Evolutionary conservation across 2,797 vertebrate species (phyloP).

Genomic region (Bryconaethiops microstoma): DNA sequence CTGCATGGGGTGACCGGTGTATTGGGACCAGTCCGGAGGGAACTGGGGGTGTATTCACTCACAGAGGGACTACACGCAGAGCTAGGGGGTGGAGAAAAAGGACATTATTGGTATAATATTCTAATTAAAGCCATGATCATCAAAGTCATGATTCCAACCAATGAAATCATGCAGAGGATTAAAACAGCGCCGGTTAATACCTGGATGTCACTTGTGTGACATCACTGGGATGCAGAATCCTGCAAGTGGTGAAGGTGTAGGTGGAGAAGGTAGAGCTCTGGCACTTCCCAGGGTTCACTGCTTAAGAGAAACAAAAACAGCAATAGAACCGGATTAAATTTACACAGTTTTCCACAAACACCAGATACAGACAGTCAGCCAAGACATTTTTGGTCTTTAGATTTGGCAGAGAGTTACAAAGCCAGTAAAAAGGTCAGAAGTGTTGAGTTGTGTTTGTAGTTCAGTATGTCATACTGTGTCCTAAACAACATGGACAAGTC

Average conservation of each 20-base stretch:
- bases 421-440: too few relatives aligned
- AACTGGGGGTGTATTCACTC: slow-evolving; percentile 76
- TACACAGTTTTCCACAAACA: too few relatives aligned
- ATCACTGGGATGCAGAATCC: slow-evolving; percentile 94
- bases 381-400: neutral
- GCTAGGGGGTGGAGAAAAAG: slow-evolving; percentile 58
- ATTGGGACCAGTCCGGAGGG: slow-evolving; percentile 78
- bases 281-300: slow-evolving; percentile 92
- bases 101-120: neutral
- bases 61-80: slow-evolving; percentile 70
- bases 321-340: neutral
- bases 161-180: neutral
- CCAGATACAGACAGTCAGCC: neutral
- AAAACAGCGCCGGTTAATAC: slow-evolving; percentile 65
- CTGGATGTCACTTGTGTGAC: slow-evolving; percentile 92
- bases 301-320: slow-evolving; percentile 66
- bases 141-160: neutral
- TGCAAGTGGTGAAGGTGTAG: slow-evolving; percentile 95
- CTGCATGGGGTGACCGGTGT: slow-evolving; percentile 85
- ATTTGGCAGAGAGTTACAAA: too few relatives aligned
- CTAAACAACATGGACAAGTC: too few relatives aligned
- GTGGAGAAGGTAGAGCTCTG: slow-evolving; percentile 93
- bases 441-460: too few relatives aligned
- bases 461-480: too few relatives aligned
- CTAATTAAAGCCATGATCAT: neutral